phyloP scores from a whole-genome alignment of 1,140 invertebrate genomes.

The Dendrolimus kikuchii region DNA sequence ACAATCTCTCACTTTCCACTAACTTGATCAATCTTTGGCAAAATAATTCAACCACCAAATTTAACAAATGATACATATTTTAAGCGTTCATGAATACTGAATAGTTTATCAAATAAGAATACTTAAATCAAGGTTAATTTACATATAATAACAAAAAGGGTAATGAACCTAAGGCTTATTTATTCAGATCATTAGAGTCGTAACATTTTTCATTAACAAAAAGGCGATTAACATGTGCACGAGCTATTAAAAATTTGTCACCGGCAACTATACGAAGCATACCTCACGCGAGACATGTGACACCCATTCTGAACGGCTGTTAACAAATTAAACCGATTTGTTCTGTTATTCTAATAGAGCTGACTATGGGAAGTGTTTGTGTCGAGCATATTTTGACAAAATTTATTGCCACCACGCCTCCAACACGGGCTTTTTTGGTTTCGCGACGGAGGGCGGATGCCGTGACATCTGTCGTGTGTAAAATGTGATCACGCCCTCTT shows the following conservation, averaged over 20 bases:
- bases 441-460: slow-evolving; percentile 37
- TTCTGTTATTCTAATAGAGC: slow-evolving; percentile 70
- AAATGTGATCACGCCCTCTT: slow-evolving; percentile 47
- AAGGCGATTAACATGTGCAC: slow-evolving; percentile 38
- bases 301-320: slow-evolving; percentile 61
- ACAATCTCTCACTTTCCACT: no score
- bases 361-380: slow-evolving; percentile 62
- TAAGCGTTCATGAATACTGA: no score
- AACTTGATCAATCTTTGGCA: no score
- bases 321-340: slow-evolving; percentile 70
- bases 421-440: slow-evolving; percentile 44
- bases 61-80: no score
- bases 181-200: no score
- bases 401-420: slow-evolving; percentile 72
- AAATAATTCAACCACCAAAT: no score
- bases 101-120: no score
- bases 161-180: no score
- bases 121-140: no score
- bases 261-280: slow-evolving; percentile 56
- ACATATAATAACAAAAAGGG: no score
- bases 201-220: slow-evolving; percentile 5
- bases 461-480: slow-evolving; percentile 58
- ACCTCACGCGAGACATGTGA: slow-evolving; percentile 55
- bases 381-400: slow-evolving; percentile 70
- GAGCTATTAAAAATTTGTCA: slow-evolving; percentile 57